Evolutionary conservation across 2,888 invertebrate species (phyloP).

Genomic region (Polydrusus pterygomalis): DNA sequence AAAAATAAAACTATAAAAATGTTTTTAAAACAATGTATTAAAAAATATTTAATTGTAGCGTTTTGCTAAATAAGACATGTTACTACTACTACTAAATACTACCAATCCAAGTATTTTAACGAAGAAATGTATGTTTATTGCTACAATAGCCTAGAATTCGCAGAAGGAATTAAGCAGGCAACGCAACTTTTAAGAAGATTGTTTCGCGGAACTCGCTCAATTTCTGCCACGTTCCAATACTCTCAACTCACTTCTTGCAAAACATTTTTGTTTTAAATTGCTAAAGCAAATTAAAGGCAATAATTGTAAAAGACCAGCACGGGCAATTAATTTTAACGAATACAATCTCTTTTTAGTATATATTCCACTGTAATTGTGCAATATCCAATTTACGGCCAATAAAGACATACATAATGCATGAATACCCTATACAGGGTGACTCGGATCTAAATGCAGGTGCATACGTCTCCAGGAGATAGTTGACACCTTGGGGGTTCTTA

Average conservation of each 20-base stretch:
- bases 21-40: no score
- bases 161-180: neutral
- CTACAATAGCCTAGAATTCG: neutral
- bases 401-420: neutral
- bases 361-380: constrained; percentile 23
- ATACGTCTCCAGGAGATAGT: no score
- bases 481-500: no score
- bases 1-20: no score
- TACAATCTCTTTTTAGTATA: constrained; percentile 36
- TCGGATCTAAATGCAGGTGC: no score
- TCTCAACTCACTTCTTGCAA: constrained; percentile 15
- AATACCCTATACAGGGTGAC: neutral
- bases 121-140: no score
- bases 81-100: no score
- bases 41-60: no score
- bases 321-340: constrained; percentile 22
- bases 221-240: constrained; percentile 5
- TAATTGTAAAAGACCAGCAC: constrained; percentile 9
- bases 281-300: constrained; percentile 8
- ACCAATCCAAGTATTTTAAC: no score
- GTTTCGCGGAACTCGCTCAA: neutral
- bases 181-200: constrained; percentile 1
- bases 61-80: no score
- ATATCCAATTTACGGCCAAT: constrained; percentile 2
- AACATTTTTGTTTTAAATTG: constrained; percentile 15